Evolutionary conservation across 2,888 invertebrate species (phyloP).

Genomic region (Hydraecia micacea): DNA sequence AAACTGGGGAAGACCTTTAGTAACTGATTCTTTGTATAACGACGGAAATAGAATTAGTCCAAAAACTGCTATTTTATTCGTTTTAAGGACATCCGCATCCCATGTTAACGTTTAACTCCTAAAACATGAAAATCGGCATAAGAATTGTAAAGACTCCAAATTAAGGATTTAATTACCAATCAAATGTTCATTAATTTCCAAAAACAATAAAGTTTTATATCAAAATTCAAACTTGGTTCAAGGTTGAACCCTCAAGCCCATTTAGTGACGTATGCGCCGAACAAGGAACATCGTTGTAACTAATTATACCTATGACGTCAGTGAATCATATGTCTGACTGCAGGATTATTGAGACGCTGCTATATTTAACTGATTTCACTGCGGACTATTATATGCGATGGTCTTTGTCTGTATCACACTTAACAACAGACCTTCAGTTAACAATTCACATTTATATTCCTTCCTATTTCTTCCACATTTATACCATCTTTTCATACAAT

Average conservation of each 20-base stretch:
- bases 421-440: background rate
- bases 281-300: conserved; percentile 72
- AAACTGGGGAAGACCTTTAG: conserved; percentile 7
- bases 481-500: background rate
- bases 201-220: conserved; percentile 8
- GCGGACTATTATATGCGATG: conserved; percentile 23
- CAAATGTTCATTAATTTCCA: conserved; percentile 36
- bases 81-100: background rate
- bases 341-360: conserved; percentile 59
- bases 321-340: conserved; percentile 67
- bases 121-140: background rate
- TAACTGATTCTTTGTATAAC: background rate
- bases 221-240: conserved; percentile 13
- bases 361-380: conserved; percentile 58
- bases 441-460: background rate
- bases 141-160: background rate
- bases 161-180: conserved; percentile 21
- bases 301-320: conserved; percentile 76
- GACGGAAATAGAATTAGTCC: conserved; percentile 6
- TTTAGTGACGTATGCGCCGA: conserved; percentile 61
- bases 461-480: background rate
- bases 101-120: background rate
- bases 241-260: conserved; percentile 37
- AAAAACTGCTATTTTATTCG: background rate
- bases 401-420: conserved; percentile 40